Percentiles rank a stretch among this genome's conserved stretches.
Evolutionary conservation across 2,797 vertebrate genomes (phyloP).

Genomic region (Onychomys torridus): DNA sequence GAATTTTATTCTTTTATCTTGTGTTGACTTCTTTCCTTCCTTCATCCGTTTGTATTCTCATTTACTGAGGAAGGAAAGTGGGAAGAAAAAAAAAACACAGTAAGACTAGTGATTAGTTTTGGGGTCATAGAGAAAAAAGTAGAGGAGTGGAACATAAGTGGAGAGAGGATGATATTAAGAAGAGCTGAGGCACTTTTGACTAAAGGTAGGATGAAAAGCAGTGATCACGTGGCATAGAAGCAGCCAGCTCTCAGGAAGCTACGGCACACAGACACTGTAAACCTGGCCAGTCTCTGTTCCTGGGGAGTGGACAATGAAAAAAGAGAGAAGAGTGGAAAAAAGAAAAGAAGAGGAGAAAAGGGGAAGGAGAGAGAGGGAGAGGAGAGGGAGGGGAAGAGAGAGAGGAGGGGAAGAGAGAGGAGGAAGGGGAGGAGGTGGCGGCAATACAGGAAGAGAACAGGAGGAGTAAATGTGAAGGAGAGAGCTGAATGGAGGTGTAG

Average conservation of each 20-base stretch:
- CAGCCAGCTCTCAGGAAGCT: background rate
- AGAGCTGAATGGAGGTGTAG: background rate
- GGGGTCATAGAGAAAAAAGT: background rate
- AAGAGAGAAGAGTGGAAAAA: background rate
- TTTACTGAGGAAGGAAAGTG: background rate
- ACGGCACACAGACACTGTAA: too few species aligned
- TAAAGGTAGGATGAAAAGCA: background rate
- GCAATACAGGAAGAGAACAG: background rate
- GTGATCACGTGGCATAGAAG: background rate
- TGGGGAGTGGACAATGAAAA: background rate
- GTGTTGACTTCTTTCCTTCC: background rate
- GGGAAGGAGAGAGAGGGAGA: background rate
- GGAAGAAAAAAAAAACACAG: background rate
- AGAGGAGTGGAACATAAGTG: background rate
- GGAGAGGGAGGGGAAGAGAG: background rate
- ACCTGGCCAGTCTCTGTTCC: background rate
- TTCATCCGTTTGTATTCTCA: background rate
- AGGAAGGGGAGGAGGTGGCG: background rate
- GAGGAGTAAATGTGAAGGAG: background rate
- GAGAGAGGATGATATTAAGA: background rate
- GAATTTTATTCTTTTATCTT: background rate
- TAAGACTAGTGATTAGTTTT: background rate
- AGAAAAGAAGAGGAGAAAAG: background rate
- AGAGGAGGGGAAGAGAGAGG: background rate
- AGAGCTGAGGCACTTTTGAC: background rate